Evolutionary conservation across 1,140 invertebrate species (phyloP).

Genomic region (Penaeus indicus): DNA sequence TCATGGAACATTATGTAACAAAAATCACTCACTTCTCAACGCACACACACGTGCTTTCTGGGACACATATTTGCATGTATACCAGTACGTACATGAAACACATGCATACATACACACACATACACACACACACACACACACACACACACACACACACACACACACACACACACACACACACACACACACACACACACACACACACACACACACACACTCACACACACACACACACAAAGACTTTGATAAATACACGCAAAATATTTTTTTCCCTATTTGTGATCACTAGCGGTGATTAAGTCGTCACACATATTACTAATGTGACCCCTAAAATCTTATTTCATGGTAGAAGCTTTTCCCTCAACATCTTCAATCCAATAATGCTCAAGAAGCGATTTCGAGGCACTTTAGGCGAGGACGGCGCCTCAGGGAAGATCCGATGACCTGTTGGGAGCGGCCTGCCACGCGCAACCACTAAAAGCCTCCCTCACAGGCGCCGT

Average conservation of each 20-base stretch:
- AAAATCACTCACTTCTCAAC: too few relatives aligned
- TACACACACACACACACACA: too few relatives aligned
- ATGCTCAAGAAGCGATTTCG: constrained; percentile 63
- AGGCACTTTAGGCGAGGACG: constrained; percentile 61
- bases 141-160: too few relatives aligned
- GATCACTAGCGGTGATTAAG: neutral
- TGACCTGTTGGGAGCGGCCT: constrained; percentile 56
- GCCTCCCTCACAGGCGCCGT: constrained; percentile 26
- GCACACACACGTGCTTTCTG: too few relatives aligned
- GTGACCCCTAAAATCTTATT: constrained; percentile 36
- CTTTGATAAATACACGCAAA: neutral
- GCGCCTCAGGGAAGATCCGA: constrained; percentile 60
- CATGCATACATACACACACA: too few relatives aligned
- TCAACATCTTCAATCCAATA: constrained; percentile 64
- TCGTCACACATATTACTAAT: neutral
- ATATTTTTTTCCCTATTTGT: neutral
- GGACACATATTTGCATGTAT: too few relatives aligned
- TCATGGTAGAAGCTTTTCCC: constrained; percentile 46
- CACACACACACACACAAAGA: too few relatives aligned
- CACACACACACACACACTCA: too few relatives aligned
- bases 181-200: too few relatives aligned
- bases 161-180: too few relatives aligned
- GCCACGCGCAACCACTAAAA: constrained; percentile 54
- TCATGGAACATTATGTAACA: too few relatives aligned
- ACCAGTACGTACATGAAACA: too few relatives aligned